Conservation (phyloP, 1,140 invertebrate species). For the Psix sp. region DNA sequence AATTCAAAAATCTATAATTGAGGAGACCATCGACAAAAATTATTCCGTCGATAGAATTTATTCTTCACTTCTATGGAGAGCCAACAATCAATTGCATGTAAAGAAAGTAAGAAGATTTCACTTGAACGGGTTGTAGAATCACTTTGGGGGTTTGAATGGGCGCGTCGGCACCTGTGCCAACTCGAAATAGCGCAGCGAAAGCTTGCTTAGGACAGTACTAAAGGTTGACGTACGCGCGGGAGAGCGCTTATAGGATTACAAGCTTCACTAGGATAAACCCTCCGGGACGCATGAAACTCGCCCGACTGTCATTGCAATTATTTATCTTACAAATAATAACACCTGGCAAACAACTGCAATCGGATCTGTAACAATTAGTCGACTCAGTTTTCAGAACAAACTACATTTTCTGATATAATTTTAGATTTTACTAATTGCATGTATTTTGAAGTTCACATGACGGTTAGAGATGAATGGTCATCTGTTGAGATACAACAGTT, state of each 20-base stretch:
- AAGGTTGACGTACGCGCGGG: constrained; percentile 62
- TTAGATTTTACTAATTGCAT: neutral
- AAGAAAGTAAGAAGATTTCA: constrained; percentile 37
- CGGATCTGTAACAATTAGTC: constrained; percentile 46
- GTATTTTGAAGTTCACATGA: neutral
- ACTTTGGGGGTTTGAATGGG: constrained; percentile 43
- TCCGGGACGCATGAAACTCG: constrained; percentile 48
- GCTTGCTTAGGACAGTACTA: constrained; percentile 59
- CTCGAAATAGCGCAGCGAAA: constrained; percentile 51
- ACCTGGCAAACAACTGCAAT: constrained; percentile 52
- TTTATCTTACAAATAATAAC: constrained; percentile 62
- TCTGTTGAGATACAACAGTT: no score
- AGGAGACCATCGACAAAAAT: no score
- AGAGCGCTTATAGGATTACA: constrained; percentile 59
- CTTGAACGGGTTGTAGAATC: constrained; percentile 29
- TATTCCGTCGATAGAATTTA: no score
- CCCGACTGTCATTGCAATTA: constrained; percentile 46
- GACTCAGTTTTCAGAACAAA: constrained; percentile 31
- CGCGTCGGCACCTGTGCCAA: constrained; percentile 48
- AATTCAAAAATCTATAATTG: no score
- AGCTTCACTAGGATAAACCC: constrained; percentile 55
- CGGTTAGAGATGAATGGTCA: no score
- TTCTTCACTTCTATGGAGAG: no score
- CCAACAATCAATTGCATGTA: constrained; percentile 40
- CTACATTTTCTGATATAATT: constrained; percentile 21